Evolutionary conservation across 1,140 invertebrate species (phyloP).

Genomic region (Dendrolimus punctatus): DNA sequence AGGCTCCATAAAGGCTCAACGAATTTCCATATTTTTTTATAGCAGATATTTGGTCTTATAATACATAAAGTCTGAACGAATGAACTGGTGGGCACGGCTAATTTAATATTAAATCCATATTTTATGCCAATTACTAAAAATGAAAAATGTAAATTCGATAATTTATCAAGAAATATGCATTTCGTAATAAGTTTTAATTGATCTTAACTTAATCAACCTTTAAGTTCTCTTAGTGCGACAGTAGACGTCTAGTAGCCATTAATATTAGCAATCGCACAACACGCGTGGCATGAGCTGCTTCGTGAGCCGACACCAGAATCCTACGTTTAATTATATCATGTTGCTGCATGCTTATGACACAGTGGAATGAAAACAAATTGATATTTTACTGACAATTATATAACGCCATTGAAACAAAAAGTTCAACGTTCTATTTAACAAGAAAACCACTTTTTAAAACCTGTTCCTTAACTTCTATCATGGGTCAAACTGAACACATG

Average conservation of each 20-base stretch:
- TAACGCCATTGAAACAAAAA: slow-evolving; percentile 48
- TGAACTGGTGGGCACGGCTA: too few species aligned
- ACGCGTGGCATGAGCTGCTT: too few species aligned
- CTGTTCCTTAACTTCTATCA: slow-evolving; percentile 47
- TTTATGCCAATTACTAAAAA: too few species aligned
- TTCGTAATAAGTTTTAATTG: slow-evolving; percentile 6
- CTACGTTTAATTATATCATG: slow-evolving; percentile 1
- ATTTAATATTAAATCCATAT: too few species aligned
- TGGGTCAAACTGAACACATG: slow-evolving; percentile 36
- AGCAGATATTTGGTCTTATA: too few species aligned
- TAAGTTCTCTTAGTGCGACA: slow-evolving; percentile 5
- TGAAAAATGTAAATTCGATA: neutral
- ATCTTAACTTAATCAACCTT: slow-evolving; percentile 4
- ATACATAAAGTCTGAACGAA: too few species aligned
- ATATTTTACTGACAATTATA: slow-evolving; percentile 39
- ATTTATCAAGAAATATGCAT: slow-evolving; percentile 4
- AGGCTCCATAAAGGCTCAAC: too few species aligned
- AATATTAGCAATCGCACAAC: too few species aligned
- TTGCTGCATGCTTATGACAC: slow-evolving; percentile 14
- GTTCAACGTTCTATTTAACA: slow-evolving; percentile 62
- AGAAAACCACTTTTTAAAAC: slow-evolving; percentile 64
- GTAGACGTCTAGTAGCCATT: neutral
- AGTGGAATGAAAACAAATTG: slow-evolving; percentile 50
- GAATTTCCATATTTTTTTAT: too few species aligned
- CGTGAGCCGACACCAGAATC: too few species aligned